These are phyloP conservation scores for Antedon bifida DNA, from an alignment of 35 echinoderm and acorn worm species.

Conservation along the genomic window DNA sequence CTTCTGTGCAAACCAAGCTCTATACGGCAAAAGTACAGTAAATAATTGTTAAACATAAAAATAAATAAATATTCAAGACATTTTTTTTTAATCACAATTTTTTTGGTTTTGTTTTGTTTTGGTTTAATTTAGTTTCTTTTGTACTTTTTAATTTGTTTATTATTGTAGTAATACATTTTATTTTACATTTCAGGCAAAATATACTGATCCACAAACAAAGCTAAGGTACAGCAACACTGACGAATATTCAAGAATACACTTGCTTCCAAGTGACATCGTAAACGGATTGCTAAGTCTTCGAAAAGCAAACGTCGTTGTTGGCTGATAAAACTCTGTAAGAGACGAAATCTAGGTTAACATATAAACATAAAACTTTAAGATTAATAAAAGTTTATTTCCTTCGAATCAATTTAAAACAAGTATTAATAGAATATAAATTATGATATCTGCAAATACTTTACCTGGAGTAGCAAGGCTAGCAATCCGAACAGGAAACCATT, in stretches of 20 bases:
- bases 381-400: too few relatives aligned
- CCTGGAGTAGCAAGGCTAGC: neutral
- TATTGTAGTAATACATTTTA: too few relatives aligned
- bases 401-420: too few relatives aligned
- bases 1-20: too few relatives aligned
- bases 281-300: constrained; percentile 66
- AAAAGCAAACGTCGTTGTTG: constrained; percentile 67
- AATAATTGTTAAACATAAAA: too few relatives aligned
- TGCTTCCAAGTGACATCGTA: constrained; percentile 82
- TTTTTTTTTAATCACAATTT: too few relatives aligned
- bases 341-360: constrained; percentile 31
- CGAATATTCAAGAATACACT: constrained; percentile 58
- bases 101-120: too few relatives aligned
- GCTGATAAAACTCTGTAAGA: constrained; percentile 23
- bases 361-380: constrained; percentile 2
- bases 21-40: too few relatives aligned
- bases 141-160: too few relatives aligned
- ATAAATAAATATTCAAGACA: too few relatives aligned
- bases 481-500: neutral
- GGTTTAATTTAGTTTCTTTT: too few relatives aligned
- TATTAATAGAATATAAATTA: neutral
- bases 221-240: constrained; percentile 62
- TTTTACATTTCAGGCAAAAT: constrained; percentile 66
- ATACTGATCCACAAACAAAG: constrained; percentile 92
- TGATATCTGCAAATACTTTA: neutral